phyloP scores from a whole-genome alignment of 2,888 invertebrate genomes.

The Ophonus ardosiacus region DNA sequence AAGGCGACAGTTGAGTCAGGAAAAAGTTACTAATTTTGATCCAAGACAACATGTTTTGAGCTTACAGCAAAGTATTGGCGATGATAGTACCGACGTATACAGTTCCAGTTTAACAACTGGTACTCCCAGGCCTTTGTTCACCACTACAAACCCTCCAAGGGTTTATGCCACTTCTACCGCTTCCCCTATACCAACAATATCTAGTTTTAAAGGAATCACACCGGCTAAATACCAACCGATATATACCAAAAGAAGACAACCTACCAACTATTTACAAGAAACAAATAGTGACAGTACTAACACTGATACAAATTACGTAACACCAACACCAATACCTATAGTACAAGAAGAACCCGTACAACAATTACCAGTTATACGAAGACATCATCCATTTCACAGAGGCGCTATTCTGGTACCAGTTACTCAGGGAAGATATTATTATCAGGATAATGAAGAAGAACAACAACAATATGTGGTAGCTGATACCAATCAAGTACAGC shows the following conservation, averaged over 20 bases:
- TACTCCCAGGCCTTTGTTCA: constrained; percentile 83
- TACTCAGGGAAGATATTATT: constrained; percentile 71
- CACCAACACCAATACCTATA: constrained; percentile 78
- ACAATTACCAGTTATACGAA: constrained; percentile 73
- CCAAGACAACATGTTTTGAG: constrained; percentile 78
- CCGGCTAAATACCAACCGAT: constrained; percentile 65
- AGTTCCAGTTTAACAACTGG: constrained; percentile 82
- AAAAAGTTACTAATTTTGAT: constrained; percentile 76
- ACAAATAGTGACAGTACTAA: constrained; percentile 76
- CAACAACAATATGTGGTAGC: constrained; percentile 67
- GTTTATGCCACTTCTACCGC: constrained; percentile 65
- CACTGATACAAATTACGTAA: constrained; percentile 76
- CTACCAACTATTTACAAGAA: constrained; percentile 69
- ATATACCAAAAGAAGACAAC: constrained; percentile 51
- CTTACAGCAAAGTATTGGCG: constrained; percentile 80
- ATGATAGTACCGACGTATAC: constrained; percentile 84
- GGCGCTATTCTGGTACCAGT: constrained; percentile 73
- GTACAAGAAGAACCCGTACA: constrained; percentile 72
- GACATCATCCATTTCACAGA: constrained; percentile 74
- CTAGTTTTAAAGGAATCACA: constrained; percentile 50
- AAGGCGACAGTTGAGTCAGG: constrained; percentile 81
- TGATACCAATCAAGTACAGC: background rate
- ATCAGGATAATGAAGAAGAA: constrained; percentile 55
- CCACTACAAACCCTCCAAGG: constrained; percentile 80
- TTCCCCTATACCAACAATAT: constrained; percentile 11